phyloP scores from a whole-genome alignment of 2,888 invertebrate species.

The Yponomeuta plumbellus region DNA sequence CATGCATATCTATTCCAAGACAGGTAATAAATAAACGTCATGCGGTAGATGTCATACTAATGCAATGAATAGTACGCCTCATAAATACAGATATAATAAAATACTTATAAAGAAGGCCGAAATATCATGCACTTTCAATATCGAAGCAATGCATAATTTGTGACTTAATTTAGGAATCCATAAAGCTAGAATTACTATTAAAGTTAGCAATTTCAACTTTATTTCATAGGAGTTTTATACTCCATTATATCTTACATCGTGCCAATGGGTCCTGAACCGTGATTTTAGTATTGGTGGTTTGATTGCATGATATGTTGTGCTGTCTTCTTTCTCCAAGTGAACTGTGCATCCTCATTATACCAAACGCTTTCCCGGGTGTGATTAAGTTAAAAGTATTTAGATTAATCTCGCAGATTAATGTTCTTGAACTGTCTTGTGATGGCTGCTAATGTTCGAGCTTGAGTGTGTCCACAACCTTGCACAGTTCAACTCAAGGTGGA shows the following conservation, averaged over 20 bases:
- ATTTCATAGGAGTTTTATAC: too few species aligned
- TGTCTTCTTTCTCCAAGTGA: too few species aligned
- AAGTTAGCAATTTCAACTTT: too few species aligned
- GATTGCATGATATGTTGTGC: background rate
- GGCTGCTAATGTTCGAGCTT: too few species aligned
- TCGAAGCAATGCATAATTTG: constrained; percentile 58
- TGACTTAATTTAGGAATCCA: constrained; percentile 33
- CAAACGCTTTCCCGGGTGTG: too few species aligned
- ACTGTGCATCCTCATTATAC: too few species aligned
- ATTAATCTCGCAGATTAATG: too few species aligned
- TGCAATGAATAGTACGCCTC: constrained; percentile 26
- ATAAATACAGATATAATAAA: constrained; percentile 31
- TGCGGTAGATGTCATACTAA: constrained; percentile 44
- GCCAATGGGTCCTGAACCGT: background rate
- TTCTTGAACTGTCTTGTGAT: too few species aligned
- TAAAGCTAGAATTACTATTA: too few species aligned
- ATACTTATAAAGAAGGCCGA: constrained; percentile 23
- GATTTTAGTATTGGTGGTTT: background rate
- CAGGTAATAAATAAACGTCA: constrained; percentile 29
- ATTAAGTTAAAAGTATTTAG: too few species aligned
- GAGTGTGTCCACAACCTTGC: too few species aligned
- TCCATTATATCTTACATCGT: background rate
- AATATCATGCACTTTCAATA: constrained; percentile 43
- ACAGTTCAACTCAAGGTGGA: too few species aligned
- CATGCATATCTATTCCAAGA: constrained; percentile 47